phyloP scores from a whole-genome alignment of 2,888 invertebrate genomes.

The Incurvaria masculella region DNA sequence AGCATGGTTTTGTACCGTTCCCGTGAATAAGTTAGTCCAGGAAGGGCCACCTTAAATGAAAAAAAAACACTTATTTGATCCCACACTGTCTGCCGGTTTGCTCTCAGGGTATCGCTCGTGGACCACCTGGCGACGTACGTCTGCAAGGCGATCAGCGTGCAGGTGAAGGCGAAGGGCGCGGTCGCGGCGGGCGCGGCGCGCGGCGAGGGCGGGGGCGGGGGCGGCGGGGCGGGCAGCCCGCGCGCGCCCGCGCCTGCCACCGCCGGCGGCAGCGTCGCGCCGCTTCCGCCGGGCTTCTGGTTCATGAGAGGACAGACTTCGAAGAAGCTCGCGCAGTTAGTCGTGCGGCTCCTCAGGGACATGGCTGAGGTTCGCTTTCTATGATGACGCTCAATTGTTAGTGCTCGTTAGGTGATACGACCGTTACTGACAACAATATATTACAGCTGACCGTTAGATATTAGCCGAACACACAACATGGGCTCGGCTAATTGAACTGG shows the following conservation, averaged over 20 bases:
- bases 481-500: no score
- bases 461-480: no score
- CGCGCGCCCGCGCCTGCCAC: constrained; percentile 47
- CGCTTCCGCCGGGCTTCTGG: constrained; percentile 58
- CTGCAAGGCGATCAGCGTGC: constrained; percentile 86
- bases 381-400: no score
- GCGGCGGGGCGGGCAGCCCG: constrained; percentile 57
- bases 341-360: constrained; percentile 84
- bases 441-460: no score
- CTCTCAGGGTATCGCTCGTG: constrained; percentile 67
- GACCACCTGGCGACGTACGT: constrained; percentile 90
- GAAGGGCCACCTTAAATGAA: neutral
- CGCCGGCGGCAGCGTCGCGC: constrained; percentile 50
- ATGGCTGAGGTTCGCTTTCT: constrained; percentile 75
- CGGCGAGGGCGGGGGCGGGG: constrained; percentile 34
- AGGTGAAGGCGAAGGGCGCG: constrained; percentile 67
- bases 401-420: no score
- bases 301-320: constrained; percentile 84
- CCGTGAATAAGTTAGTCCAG: no score
- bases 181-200: constrained; percentile 25
- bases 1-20: no score
- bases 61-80: no score
- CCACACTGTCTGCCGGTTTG: constrained; percentile 6
- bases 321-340: constrained; percentile 82
- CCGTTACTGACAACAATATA: no score